Conservation (phyloP, 1,140 invertebrate genomes). For the Diuraphis noxia region DNA sequence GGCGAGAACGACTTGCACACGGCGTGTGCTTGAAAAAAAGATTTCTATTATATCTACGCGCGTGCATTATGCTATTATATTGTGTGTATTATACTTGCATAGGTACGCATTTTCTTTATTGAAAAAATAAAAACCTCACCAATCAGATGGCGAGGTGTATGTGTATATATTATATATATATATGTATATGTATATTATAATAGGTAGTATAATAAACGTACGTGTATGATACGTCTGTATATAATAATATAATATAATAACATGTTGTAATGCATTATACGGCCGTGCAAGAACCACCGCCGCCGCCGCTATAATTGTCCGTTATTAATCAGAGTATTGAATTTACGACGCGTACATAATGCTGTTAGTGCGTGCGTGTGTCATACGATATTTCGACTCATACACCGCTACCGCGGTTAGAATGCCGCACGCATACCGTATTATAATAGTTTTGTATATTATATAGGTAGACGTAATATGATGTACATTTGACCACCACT, state of each 20-base stretch:
- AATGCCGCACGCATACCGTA: not conserved
- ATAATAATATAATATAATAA: not conserved
- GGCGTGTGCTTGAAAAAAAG: not conserved
- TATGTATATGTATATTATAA: too few relatives aligned
- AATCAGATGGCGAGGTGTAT: not conserved
- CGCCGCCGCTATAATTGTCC: not conserved
- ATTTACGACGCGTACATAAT: slow-evolving; percentile 27
- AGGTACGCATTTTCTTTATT: slow-evolving; percentile 7
- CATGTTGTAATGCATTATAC: not conserved
- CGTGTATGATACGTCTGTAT: not conserved
- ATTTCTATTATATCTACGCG: not conserved
- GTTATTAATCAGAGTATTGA: slow-evolving; percentile 50
- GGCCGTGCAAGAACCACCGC: not conserved
- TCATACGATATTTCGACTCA: not conserved
- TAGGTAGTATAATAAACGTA: not conserved
- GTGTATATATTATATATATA: not conserved
- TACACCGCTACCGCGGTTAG: not conserved
- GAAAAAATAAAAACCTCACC: slow-evolving; percentile 7
- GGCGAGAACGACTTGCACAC: not conserved
- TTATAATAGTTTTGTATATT: not conserved
- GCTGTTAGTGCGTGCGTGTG: not conserved
- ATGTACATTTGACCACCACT: not conserved
- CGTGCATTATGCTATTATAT: not conserved
- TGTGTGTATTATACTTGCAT: not conserved
- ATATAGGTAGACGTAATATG: not conserved